A percentile compares a stretch with the other conserved stretches of the same genome.
These are phyloP conservation scores for Drosophila littoralis DNA, from an alignment of 1,140 invertebrate species.

Conservation along the genomic window DNA sequence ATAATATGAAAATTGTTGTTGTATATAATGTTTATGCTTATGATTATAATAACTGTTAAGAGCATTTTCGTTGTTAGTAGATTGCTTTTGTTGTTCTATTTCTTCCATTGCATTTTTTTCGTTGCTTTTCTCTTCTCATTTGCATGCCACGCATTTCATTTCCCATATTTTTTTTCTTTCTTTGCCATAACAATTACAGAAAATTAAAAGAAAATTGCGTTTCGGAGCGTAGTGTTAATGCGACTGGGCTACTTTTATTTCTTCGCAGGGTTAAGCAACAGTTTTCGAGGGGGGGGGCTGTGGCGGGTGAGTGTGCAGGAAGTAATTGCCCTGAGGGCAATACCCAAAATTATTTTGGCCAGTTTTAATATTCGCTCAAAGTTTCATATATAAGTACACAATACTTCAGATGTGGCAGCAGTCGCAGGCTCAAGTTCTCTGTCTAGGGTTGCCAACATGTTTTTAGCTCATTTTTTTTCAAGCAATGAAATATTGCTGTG, in stretches of 20 bases:
- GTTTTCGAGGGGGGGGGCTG: neutral
- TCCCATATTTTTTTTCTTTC: slow-evolving; percentile 23
- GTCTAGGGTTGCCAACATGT: neutral
- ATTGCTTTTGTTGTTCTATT: slow-evolving; percentile 27
- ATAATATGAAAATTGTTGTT: slow-evolving; percentile 64
- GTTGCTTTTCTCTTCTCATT: slow-evolving; percentile 31
- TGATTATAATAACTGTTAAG: slow-evolving; percentile 74
- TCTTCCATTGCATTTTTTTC: slow-evolving; percentile 16
- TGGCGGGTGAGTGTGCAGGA: neutral
- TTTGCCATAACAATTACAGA: slow-evolving; percentile 53
- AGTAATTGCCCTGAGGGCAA: neutral
- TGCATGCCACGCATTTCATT: slow-evolving; percentile 49
- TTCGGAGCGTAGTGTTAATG: slow-evolving; percentile 30
- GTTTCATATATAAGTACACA: neutral
- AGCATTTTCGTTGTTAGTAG: slow-evolving; percentile 65
- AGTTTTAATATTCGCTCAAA: slow-evolving; percentile 2
- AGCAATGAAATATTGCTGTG: neutral
- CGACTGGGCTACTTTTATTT: neutral
- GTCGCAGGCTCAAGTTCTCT: too few species aligned
- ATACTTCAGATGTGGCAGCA: neutral
- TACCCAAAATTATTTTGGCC: neutral
- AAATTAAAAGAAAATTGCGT: slow-evolving; percentile 61
- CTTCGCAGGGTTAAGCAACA: slow-evolving; percentile 1
- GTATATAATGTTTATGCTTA: slow-evolving; percentile 66
- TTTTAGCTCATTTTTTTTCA: neutral